phyloP scores from a whole-genome alignment of 2,888 invertebrate species.

The Ommatoiulus sabulosus region DNA sequence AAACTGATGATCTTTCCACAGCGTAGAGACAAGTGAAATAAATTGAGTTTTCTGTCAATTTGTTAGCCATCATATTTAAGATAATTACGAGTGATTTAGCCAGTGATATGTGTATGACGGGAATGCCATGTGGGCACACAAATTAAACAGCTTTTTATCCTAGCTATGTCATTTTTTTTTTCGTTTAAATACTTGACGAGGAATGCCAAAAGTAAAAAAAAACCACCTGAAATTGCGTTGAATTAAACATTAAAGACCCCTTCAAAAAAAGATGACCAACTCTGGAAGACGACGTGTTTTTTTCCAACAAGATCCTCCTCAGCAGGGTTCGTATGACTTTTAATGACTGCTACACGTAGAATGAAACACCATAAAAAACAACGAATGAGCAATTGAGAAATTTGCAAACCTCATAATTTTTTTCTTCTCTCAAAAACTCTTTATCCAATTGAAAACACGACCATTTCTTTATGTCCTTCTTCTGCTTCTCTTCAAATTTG shows the following conservation, averaged over 20 bases:
- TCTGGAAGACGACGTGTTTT: background rate
- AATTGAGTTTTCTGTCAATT: conserved; percentile 40
- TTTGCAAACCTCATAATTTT: background rate
- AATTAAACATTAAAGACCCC: background rate
- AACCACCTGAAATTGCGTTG: background rate
- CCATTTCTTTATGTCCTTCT: conserved; percentile 5
- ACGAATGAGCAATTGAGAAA: background rate
- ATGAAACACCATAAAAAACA: background rate
- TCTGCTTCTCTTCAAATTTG: conserved; percentile 1
- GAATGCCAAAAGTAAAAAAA: background rate
- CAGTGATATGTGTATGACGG: background rate
- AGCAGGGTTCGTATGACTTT: background rate
- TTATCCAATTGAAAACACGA: background rate
- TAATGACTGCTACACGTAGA: background rate
- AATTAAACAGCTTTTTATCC: background rate
- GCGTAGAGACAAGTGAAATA: background rate
- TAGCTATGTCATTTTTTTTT: background rate
- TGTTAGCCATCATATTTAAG: conserved; percentile 43
- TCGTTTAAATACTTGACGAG: background rate
- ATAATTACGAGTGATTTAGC: conserved; percentile 39
- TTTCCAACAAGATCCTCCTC: background rate
- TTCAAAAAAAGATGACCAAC: background rate
- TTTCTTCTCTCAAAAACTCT: background rate
- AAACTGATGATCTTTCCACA: conserved; percentile 24
- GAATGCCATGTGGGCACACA: background rate